Conservation (phyloP, 2,888 invertebrate species). For the Syrista parreyssii region DNA sequence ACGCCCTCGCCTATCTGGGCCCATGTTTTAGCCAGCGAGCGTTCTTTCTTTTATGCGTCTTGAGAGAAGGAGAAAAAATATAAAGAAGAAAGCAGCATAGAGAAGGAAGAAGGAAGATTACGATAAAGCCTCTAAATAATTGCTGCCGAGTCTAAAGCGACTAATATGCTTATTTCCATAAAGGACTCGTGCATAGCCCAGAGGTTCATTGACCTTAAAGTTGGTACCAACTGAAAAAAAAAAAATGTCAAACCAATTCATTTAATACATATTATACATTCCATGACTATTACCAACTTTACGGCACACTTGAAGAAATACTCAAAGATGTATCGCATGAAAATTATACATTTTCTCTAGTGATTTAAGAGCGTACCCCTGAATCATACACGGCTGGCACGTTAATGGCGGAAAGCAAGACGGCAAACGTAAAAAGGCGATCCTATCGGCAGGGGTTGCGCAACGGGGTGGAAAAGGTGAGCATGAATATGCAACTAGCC, state of each 20-base stretch:
- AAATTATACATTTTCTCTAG: background rate
- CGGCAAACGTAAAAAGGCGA: conserved; percentile 29
- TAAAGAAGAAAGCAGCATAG: conserved; percentile 21
- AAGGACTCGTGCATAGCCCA: background rate
- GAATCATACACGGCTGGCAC: conserved; percentile 35
- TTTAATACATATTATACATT: background rate
- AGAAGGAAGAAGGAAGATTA: conserved; percentile 33
- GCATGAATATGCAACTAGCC: conserved; percentile 58
- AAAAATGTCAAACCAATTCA: background rate
- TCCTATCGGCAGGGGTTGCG: conserved; percentile 48
- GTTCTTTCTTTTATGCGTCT: conserved; percentile 52
- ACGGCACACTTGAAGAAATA: background rate
- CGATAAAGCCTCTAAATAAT: conserved; percentile 60
- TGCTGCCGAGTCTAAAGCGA: conserved; percentile 41
- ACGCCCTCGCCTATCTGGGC: conserved; percentile 54
- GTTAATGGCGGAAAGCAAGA: conserved; percentile 34
- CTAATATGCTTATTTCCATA: conserved; percentile 34
- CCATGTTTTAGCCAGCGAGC: conserved; percentile 55
- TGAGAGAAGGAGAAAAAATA: conserved; percentile 32
- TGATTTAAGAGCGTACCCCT: conserved; percentile 12
- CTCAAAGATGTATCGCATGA: background rate
- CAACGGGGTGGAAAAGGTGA: conserved; percentile 42
- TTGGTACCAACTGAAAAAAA: background rate
- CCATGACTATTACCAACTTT: background rate
- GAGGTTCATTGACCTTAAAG: background rate